phyloP scores from a whole-genome alignment of 1,140 invertebrate genomes.

The Ephestia elutella region DNA sequence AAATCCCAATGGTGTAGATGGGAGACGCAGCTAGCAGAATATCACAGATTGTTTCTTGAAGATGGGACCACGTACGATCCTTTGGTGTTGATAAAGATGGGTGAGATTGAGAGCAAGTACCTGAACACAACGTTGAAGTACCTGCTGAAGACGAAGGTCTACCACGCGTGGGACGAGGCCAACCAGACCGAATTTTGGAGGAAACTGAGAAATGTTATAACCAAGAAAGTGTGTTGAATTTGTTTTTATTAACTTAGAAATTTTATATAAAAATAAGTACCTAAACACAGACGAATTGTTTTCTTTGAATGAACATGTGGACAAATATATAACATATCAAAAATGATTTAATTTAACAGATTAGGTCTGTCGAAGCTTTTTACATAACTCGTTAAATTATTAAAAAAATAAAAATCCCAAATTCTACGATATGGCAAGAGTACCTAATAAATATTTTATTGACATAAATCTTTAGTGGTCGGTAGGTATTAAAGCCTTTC shows the following conservation, averaged over 20 bases:
- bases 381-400: too few species aligned
- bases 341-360: too few species aligned
- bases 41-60: slow-evolving; percentile 71
- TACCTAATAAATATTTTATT: too few species aligned
- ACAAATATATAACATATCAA: too few species aligned
- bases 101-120: slow-evolving; percentile 69
- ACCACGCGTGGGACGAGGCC: slow-evolving; percentile 74
- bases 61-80: slow-evolving; percentile 69
- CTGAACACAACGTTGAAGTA: slow-evolving; percentile 76
- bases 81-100: slow-evolving; percentile 77
- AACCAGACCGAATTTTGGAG: slow-evolving; percentile 74
- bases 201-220: slow-evolving; percentile 48
- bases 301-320: not conserved
- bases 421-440: too few species aligned
- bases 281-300: not conserved
- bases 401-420: too few species aligned
- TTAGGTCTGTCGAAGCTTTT: too few species aligned
- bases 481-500: too few species aligned
- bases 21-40: slow-evolving; percentile 78
- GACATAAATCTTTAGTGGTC: too few species aligned
- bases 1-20: slow-evolving; percentile 80
- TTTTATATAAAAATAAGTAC: not conserved
- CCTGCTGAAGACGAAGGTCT: slow-evolving; percentile 78
- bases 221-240: slow-evolving; percentile 28
- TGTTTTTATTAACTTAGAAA: not conserved